These are phyloP conservation scores for Iselma pallidipennis DNA, from an alignment of 2,888 invertebrate species.

Conservation along the genomic window DNA sequence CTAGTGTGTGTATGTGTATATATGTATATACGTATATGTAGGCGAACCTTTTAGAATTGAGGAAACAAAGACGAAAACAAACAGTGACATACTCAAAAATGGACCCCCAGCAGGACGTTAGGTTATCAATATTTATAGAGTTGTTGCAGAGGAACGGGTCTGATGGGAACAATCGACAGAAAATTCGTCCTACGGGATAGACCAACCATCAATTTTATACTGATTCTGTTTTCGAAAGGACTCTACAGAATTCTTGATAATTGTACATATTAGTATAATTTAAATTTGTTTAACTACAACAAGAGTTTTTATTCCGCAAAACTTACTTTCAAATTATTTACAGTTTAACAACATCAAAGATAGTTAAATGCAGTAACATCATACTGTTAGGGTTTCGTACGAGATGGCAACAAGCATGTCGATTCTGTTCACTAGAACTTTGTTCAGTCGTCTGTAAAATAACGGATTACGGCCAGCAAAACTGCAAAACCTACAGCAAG, in stretches of 20 bases:
- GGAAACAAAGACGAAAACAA: slow-evolving; percentile 4
- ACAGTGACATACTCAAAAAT: slow-evolving; percentile 8
- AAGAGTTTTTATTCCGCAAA: background rate
- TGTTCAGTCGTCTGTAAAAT: background rate
- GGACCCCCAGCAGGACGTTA: slow-evolving; percentile 13
- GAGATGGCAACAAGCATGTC: background rate
- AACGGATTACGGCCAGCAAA: background rate
- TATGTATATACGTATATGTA: too few relatives aligned
- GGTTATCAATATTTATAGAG: slow-evolving; percentile 25
- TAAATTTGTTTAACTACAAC: too few relatives aligned
- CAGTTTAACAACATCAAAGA: slow-evolving; percentile 4
- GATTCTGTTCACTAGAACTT: background rate
- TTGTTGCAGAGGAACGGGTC: slow-evolving; percentile 16
- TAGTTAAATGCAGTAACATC: background rate
- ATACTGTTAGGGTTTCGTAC: background rate
- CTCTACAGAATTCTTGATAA: background rate
- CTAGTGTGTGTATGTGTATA: too few relatives aligned
- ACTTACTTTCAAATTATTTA: background rate
- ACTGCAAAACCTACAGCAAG: too few relatives aligned
- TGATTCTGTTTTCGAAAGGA: background rate
- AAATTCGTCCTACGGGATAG: slow-evolving; percentile 13
- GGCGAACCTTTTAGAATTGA: too few relatives aligned
- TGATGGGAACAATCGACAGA: slow-evolving; percentile 22
- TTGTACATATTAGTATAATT: background rate
- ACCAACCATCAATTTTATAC: background rate